Conservation (phyloP, 2,888 invertebrate genomes). For the Caenorhabditis becei region DNA sequence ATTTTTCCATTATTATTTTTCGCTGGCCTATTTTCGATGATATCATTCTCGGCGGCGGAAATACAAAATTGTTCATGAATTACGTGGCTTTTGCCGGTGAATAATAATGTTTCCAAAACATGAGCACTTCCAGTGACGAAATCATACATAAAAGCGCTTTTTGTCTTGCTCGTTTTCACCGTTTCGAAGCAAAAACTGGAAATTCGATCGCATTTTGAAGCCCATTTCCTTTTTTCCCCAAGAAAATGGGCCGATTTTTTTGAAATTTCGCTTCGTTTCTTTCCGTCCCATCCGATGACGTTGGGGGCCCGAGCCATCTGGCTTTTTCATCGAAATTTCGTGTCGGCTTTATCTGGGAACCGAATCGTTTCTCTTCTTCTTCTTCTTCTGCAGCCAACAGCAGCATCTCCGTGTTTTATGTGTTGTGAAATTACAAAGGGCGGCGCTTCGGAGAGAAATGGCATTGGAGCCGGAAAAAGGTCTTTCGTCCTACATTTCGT, state of each 20-base stretch:
- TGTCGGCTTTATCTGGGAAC: constrained; percentile 43
- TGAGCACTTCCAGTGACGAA: constrained; percentile 27
- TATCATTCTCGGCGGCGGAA: neutral
- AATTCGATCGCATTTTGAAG: constrained; percentile 14
- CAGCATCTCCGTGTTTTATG: constrained; percentile 35
- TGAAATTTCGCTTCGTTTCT: neutral
- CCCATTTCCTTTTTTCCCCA: constrained; percentile 14
- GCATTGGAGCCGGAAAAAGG: constrained; percentile 3
- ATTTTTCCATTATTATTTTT: too few relatives aligned
- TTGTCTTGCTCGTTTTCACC: neutral
- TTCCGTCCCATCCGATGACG: too few relatives aligned
- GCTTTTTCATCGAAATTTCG: neutral
- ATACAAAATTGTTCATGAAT: neutral
- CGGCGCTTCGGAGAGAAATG: neutral
- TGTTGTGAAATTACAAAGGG: constrained; percentile 45
- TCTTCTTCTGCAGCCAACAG: too few relatives aligned
- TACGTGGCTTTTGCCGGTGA: neutral
- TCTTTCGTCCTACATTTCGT: neutral
- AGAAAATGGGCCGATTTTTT: neutral
- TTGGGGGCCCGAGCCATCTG: too few relatives aligned
- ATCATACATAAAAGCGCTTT: neutral
- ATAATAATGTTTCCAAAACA: constrained; percentile 43
- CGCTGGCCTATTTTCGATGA: neutral
- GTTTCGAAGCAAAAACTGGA: neutral
- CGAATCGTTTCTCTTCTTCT: constrained; percentile 20